Base-by-base conservation (phyloP, 2,113 vertebrate species). In the Cottus gobio region DNA sequence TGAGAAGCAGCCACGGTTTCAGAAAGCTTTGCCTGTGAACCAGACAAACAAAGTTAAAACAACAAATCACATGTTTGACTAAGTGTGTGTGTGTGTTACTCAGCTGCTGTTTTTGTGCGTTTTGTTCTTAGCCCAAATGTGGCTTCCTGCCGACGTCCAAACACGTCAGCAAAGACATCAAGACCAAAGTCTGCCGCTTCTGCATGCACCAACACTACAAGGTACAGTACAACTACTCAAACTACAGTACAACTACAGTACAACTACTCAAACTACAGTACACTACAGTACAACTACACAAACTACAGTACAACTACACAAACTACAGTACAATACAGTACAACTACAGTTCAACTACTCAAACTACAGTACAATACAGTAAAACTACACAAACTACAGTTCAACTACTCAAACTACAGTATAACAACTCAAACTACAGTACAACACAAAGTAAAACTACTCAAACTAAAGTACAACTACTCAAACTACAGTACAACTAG, bases 91-190 rank as follows among this genome's bases (percentile, higher is more conserved):
- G 67, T 62, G 42, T 71, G 56, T 34, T 46, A 44, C 54, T 66
- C 36, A 75, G 12, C 81, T 63, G 42, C 8, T 64, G 8, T 58
- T 46, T 24, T 63, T 67, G 78, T 80, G 42, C 61, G 24, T 84
- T 80, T 79, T 90, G 79, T 68, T 94, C 77, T 62, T 88, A 99
- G 98, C 97, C 98, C 30, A 99, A 99, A 87, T 99, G 98, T 91
- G 98, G 98, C 26, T 99, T 99, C 93, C 94, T 99, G 84, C 98
- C 98, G 24, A 96, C 95, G 75, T 96, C 97, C 48, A 96, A 95
- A 85, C 94, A 96, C 1, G 94, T 98, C 75, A 96, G 96, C 3
- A 97, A 98, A 79, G 97, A 98, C 85, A 92, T 98, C 85, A 99
- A 99, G 90, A 95, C 94, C 81, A 96, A 95, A 89, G 96, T 99